A percentile compares a stretch with the other conserved stretches of the same genome.
Evolutionary conservation across 37 sponge, comb jelly and placozoan species (phyloP).

Genomic region (Oscarella lobularis): DNA sequence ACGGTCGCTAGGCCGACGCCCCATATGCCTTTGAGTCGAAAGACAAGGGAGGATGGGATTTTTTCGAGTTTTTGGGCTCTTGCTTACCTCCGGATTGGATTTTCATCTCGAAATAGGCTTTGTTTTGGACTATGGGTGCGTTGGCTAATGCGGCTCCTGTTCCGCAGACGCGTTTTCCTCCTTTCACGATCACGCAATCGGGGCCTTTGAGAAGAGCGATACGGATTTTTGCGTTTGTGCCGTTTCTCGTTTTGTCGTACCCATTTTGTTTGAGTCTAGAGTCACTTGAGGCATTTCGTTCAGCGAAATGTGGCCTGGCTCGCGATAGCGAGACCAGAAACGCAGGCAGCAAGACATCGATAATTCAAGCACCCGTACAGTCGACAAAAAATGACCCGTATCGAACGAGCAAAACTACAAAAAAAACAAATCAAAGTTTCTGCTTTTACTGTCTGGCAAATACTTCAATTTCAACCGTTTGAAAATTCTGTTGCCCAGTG

Average conservation of each 20-base stretch:
- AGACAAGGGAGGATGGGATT: not conserved
- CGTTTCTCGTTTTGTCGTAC: no score
- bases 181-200: slow-evolving; percentile 88
- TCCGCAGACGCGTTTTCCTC: slow-evolving; percentile 80
- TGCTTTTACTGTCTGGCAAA: no score
- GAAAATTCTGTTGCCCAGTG: no score
- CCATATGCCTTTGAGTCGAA: slow-evolving; percentile 72
- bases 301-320: not conserved
- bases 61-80: no score
- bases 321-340: not conserved
- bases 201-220: slow-evolving; percentile 30
- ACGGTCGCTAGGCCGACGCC: slow-evolving; percentile 88
- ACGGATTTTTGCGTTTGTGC: not conserved
- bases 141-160: slow-evolving; percentile 89
- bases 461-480: no score
- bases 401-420: no score
- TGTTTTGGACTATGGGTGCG: slow-evolving; percentile 86
- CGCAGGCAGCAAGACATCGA: no score
- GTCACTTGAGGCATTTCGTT: not conserved
- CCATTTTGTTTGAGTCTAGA: slow-evolving; percentile 2
- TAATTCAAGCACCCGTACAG: no score
- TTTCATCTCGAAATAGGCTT: slow-evolving; percentile 95
- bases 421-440: no score
- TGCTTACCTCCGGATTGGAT: slow-evolving; percentile 77
- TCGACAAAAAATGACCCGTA: no score